Percentiles rank a stretch among this genome's conserved stretches.
These are phyloP conservation scores for Setipinna tenuifilis DNA, from an alignment of 2,797 vertebrate genomes.

Conservation along the genomic window DNA sequence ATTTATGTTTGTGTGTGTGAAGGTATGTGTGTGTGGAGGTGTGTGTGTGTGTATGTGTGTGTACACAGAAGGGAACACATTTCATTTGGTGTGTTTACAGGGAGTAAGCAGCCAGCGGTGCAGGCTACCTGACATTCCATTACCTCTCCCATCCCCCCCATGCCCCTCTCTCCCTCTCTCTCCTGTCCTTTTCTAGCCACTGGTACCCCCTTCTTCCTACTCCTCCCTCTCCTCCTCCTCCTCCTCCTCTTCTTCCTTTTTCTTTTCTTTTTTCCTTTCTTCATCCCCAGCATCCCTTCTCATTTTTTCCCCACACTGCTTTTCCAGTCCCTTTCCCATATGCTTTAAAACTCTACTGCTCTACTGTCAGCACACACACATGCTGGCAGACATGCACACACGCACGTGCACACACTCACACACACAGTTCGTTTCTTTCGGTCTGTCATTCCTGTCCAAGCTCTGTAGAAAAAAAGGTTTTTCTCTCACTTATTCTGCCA, in stretches of 20 bases:
- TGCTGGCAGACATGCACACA: no score
- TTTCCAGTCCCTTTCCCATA: no score
- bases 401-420: background rate
- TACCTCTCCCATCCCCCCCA: slow-evolving; percentile 26
- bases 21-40: slow-evolving; percentile 2
- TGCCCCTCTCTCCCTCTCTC: background rate
- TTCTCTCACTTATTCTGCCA: no score
- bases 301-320: no score
- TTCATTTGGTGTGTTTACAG: background rate
- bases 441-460: background rate
- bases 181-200: background rate
- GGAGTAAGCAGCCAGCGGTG: background rate
- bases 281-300: no score
- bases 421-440: background rate
- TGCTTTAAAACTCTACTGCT: no score
- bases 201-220: no score
- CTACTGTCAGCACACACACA: no score
- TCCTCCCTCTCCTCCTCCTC: background rate
- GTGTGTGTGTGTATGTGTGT: background rate
- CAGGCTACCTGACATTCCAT: background rate
- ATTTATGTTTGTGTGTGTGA: no score
- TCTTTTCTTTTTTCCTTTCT: slow-evolving; percentile 38
- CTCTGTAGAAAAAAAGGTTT: background rate
- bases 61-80: slow-evolving; percentile 17
- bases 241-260: background rate